These are phyloP conservation scores for Gymnocypris eckloni DNA, from an alignment of 2,797 vertebrate species.

Conservation along the genomic window DNA sequence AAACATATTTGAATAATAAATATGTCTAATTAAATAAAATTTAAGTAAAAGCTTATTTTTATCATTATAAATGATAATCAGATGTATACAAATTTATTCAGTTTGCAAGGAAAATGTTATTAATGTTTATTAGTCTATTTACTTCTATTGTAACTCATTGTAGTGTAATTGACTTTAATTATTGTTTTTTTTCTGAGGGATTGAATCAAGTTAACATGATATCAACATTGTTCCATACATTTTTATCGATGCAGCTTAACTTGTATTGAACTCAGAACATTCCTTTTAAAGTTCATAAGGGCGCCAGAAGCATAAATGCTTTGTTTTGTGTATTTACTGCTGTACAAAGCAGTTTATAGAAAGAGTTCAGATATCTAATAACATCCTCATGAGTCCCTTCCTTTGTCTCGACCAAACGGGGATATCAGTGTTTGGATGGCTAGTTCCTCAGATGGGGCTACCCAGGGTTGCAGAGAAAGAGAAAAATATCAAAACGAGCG, in stretches of 20 bases:
- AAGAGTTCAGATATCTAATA: constrained; percentile 22
- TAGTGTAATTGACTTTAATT: not conserved
- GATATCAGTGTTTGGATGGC: constrained; percentile 33
- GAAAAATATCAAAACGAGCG: not conserved
- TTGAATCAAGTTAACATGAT: not conserved
- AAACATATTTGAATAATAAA: not conserved
- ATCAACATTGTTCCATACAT: not conserved
- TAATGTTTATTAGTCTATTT: not conserved
- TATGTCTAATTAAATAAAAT: not conserved
- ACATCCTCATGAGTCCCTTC: constrained; percentile 40
- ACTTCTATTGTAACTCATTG: not conserved
- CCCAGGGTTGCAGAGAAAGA: not conserved
- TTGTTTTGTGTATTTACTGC: constrained; percentile 41
- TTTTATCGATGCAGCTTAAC: not conserved
- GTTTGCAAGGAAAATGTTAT: not conserved
- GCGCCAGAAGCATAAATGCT: constrained; percentile 31
- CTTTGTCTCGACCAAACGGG: constrained; percentile 28
- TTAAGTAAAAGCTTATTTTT: not conserved
- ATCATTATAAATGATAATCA: not conserved
- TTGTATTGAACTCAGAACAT: constrained; percentile 27
- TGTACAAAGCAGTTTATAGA: constrained; percentile 25
- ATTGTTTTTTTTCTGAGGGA: not conserved
- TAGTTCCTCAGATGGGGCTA: constrained; percentile 20
- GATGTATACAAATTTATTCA: not conserved
- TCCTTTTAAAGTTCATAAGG: constrained; percentile 28